Base-by-base conservation (phyloP, 1,140 invertebrate species). In the Temnothorax nylanderi region DNA sequence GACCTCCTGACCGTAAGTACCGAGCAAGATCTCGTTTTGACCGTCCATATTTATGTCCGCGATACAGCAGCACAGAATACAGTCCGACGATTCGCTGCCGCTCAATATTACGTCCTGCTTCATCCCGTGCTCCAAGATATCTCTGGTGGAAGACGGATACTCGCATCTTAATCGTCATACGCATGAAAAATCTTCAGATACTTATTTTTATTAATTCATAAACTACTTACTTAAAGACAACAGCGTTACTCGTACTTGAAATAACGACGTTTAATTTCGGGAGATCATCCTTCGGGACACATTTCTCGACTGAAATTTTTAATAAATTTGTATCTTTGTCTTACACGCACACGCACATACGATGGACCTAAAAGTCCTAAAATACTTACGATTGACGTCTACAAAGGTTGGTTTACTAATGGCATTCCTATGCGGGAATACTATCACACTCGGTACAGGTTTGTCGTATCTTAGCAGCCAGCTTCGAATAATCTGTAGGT, bases 21-120 rank as follows among this genome's bases (percentile, higher is more conserved):
- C 97, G 58, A 98, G 91, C 11, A 98, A 88, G 86, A 98, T 96
- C 95, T 98, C 97, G 93, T 97, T 96, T 64, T 95, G 89, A 0
- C 97, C 97, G 95, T 98, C 97, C 96, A 97, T 97, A 94, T 98
- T 97, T 76, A 98, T 95, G 92, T 98, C 97, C 2, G 96, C 96
- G 47, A 97, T 95, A 90, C 96, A 96, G 34, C 96, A 96, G 90
- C 97, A 96, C 18, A 96, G 93, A 49, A 96, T 94, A 84, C 95
- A 95, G 94, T 97, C 97, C 82, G 95, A 96, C 4, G 93, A 94
- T 88, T 97, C 96, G 90, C 95, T 96, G 37, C 95, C 94, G 77
- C 93, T 95, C 56, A 97, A 93, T 18, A 94, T 92, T 56, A 95
- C 87, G 67, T 95, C 95, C 67, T 96, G 94, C 32, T 95, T 94